A percentile compares a stretch with the other conserved stretches of the same genome.
These are phyloP conservation scores for Luidia sarsii DNA, from an alignment of 53 echinoderm and acorn worm genomes.

Conservation along the genomic window DNA sequence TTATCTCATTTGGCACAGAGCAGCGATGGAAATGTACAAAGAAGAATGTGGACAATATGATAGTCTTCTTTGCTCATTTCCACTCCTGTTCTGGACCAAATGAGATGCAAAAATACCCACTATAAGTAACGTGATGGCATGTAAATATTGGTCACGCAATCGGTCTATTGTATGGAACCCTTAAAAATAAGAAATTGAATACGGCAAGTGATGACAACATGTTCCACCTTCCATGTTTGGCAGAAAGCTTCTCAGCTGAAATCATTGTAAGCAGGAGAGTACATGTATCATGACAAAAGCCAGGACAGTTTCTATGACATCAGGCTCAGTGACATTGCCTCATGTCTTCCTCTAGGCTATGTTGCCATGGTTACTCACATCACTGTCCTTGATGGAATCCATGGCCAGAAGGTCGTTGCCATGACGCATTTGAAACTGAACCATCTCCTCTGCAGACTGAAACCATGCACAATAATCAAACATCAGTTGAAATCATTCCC, in stretches of 20 bases:
- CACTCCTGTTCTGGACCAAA: too few species aligned
- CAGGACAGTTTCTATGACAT: not conserved
- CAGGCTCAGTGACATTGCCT: not conserved
- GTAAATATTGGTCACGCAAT: too few species aligned
- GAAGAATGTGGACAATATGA: too few species aligned
- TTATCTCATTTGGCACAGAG: too few species aligned
- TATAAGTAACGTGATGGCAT: too few species aligned
- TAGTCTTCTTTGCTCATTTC: too few species aligned
- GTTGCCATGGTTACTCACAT: constrained; percentile 86
- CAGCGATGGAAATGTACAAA: too few species aligned
- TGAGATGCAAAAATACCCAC: too few species aligned
- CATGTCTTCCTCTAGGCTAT: not conserved
- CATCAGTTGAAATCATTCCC: not conserved
- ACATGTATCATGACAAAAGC: not conserved
- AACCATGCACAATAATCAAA: too few species aligned
- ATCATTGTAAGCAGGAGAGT: not conserved
- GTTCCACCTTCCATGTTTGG: not conserved
- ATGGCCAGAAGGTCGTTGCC: constrained; percentile 94
- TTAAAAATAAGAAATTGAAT: too few species aligned
- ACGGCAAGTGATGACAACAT: not conserved
- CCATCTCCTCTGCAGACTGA: constrained; percentile 90
- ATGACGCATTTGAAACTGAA: constrained; percentile 95
- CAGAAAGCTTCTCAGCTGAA: not conserved
- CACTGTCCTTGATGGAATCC: constrained; percentile 82
- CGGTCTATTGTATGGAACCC: too few species aligned